Base-by-base conservation (phyloP, 2,113 vertebrate genomes). In the western clawed frog (Xenopus tropicalis) region DNA sequence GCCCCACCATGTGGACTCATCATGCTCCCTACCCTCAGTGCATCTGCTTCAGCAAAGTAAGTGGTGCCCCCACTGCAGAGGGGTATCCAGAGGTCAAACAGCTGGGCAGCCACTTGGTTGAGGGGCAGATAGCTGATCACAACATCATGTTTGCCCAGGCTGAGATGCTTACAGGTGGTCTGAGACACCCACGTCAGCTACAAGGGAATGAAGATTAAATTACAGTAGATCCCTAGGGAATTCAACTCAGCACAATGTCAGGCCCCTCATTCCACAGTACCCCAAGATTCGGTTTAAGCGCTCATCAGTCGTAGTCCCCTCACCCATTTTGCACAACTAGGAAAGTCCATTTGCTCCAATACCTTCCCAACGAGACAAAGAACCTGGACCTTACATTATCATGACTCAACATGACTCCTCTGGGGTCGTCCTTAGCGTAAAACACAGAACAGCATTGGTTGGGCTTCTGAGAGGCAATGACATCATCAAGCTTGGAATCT, bases 371-470 rank as follows among this genome's bases (percentile, higher is more conserved):
- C 8, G 9, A 54, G n/a, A 54, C 51, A 6, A 16, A 54, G 14
- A 16, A 54, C 14, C 14, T 11, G 10, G 56, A 17, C 16, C 85
- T 89, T 73, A 93, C 92, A 54, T 93, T 93, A 71, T 93, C 92
- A 14, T 93, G 92, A 79, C 91, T 93, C 80, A 93, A 72, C 91
- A 93, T 91, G 74, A 88, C 90, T 21, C 88, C 92, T 86, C 91
- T 92, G 0, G 90, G 86, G 59, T 82, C 81, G 8, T 88, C 92
- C 23, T 89, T 90, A 1, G 91, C 89, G 23, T 90, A 93, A 80
- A 93, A 91, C 65, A 93, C 84, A 0, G 70, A 81, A 43, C 91
- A 93, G 84, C 91, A 92, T 77, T 93, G 85, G 23, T 93, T 91
- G 57, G 90, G 79, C 1, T 82, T 86, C 24, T 89, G 91, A 56